Percentiles rank a stretch among this genome's conserved stretches.
Conservation (phyloP, 1,140 invertebrate genomes). For the Microvelia longipes region DNA sequence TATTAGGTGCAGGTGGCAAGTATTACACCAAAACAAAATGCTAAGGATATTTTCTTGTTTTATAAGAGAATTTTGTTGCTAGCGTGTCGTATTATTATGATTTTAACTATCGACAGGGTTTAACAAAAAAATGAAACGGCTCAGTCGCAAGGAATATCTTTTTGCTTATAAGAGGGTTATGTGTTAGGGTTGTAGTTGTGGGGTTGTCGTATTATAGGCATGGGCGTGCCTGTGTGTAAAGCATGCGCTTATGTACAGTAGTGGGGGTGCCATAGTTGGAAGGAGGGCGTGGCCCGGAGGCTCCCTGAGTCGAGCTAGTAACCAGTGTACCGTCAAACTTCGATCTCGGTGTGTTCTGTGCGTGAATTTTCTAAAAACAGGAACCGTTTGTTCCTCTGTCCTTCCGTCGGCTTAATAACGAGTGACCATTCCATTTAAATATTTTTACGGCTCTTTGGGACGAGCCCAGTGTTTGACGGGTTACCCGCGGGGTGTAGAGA, state of each 20-base stretch:
- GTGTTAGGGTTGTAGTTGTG: neutral
- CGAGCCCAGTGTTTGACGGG: neutral
- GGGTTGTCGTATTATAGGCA: neutral
- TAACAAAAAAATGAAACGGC: neutral
- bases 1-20: too few relatives aligned
- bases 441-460: neutral
- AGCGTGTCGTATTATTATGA: too few relatives aligned
- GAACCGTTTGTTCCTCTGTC: too few relatives aligned
- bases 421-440: neutral
- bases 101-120: neutral
- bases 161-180: neutral
- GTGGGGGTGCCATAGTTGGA: neutral
- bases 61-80: too few relatives aligned
- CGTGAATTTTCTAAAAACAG: neutral
- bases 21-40: too few relatives aligned
- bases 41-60: too few relatives aligned
- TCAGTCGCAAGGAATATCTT: neutral
- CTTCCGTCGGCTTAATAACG: neutral
- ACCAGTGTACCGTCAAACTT: neutral
- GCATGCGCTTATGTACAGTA: neutral
- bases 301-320: too few relatives aligned
- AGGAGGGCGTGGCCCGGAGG: neutral
- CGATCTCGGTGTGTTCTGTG: neutral
- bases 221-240: too few relatives aligned
- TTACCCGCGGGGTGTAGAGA: neutral